Percentiles rank a stretch among this genome's conserved stretches.
These are phyloP conservation scores for Cichladusa arquata DNA, from an alignment of 2,113 vertebrate genomes.

Conservation along the genomic window DNA sequence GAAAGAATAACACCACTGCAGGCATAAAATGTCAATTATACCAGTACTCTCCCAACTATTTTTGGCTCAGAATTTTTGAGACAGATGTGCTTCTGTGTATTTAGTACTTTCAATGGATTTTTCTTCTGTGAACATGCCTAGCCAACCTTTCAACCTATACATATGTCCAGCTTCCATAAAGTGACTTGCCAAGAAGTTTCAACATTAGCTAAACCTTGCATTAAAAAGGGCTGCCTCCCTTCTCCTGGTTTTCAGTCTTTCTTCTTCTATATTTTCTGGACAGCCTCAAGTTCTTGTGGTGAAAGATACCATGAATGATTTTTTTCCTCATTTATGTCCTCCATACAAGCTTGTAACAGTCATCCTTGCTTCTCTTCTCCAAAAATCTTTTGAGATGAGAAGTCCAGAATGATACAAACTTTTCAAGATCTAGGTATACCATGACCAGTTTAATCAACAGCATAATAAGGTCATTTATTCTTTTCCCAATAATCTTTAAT, in stretches of 20 bases:
- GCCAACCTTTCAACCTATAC: neutral
- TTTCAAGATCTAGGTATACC: neutral
- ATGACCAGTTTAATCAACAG: neutral
- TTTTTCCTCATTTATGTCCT: neutral
- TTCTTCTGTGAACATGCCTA: neutral
- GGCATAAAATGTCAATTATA: neutral
- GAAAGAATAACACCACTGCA: neutral
- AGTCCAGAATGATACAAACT: neutral
- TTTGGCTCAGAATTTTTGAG: neutral
- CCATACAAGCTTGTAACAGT: neutral
- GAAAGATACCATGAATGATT: neutral
- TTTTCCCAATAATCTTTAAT: neutral
- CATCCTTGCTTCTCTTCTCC: neutral
- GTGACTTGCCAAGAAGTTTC: neutral
- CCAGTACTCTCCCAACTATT: neutral
- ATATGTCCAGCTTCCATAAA: neutral
- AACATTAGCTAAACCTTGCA: neutral
- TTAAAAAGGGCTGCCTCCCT: neutral
- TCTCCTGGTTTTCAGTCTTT: neutral
- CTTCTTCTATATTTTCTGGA: neutral
- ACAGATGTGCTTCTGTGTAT: neutral
- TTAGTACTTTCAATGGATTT: neutral
- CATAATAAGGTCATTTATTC: neutral
- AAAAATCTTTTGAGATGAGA: neutral
- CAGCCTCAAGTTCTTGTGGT: neutral